Percentiles rank a stretch among this genome's conserved stretches.
These are phyloP conservation scores for Platyscapa corneri DNA, from an alignment of 1,140 invertebrate species.

Conservation along the genomic window DNA sequence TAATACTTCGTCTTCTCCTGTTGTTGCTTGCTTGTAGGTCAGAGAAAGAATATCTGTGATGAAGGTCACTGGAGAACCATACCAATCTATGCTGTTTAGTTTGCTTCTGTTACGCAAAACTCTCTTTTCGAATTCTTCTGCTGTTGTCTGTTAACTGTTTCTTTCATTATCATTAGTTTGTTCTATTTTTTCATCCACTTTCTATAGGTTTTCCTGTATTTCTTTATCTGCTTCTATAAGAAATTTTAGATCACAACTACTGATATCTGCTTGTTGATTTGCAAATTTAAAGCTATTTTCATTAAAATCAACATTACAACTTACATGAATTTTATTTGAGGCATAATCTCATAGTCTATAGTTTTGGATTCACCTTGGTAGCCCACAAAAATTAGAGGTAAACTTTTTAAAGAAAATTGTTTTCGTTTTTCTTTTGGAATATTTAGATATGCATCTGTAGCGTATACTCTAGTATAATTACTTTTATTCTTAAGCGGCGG, in stretches of 20 bases:
- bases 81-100: background rate
- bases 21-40: constrained; percentile 39
- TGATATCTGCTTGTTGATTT: no score
- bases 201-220: background rate
- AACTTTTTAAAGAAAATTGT: constrained; percentile 60
- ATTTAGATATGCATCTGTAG: constrained; percentile 60
- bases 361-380: constrained; percentile 58
- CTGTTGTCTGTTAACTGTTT: background rate
- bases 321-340: constrained; percentile 47
- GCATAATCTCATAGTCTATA: constrained; percentile 52
- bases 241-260: no score
- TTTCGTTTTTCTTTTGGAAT: constrained; percentile 56
- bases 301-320: background rate
- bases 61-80: background rate
- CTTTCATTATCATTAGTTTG: constrained; percentile 12
- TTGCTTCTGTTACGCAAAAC: background rate
- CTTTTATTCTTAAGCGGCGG: no score
- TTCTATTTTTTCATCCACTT: background rate
- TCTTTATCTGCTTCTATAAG: background rate
- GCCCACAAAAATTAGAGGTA: constrained; percentile 60
- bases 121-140: background rate
- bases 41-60: background rate
- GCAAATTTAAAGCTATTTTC: no score
- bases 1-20: constrained; percentile 18
- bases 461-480: no score